Percentiles rank a stretch among this genome's conserved stretches.
These are phyloP conservation scores for Cirrhinus mrigala DNA, from an alignment of 2,797 vertebrate species.

Conservation along the genomic window DNA sequence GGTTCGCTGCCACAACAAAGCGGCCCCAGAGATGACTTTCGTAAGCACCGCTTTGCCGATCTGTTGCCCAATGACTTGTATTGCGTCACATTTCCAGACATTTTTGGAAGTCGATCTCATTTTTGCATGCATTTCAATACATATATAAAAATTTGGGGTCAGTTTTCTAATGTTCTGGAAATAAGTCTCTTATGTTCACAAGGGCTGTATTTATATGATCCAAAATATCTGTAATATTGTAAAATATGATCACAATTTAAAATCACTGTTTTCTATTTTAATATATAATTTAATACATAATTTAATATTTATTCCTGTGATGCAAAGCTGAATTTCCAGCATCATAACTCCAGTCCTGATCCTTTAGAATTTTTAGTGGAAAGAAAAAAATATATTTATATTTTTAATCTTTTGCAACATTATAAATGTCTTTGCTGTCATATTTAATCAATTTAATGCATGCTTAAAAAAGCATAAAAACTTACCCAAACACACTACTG, in stretches of 20 bases:
- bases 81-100: neutral
- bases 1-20: conserved; percentile 50
- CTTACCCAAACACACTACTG: neutral
- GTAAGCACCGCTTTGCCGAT: conserved; percentile 18
- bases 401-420: neutral
- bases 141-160: neutral
- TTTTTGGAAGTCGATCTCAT: neutral
- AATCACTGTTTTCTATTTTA: neutral
- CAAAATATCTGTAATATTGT: neutral
- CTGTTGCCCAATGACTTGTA: conserved; percentile 44
- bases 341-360: neutral
- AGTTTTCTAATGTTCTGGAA: neutral
- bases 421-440: neutral
- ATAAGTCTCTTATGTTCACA: neutral
- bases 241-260: neutral
- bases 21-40: conserved; percentile 46
- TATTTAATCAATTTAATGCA: neutral
- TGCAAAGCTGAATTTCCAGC: neutral
- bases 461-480: neutral
- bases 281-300: neutral
- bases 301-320: neutral
- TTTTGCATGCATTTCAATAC: neutral
- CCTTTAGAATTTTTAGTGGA: too few species aligned
- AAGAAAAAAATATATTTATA: neutral
- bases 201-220: neutral